These are phyloP conservation scores for Ennomos quercinarius DNA, from an alignment of 2,888 invertebrate genomes.

Conservation along the genomic window DNA sequence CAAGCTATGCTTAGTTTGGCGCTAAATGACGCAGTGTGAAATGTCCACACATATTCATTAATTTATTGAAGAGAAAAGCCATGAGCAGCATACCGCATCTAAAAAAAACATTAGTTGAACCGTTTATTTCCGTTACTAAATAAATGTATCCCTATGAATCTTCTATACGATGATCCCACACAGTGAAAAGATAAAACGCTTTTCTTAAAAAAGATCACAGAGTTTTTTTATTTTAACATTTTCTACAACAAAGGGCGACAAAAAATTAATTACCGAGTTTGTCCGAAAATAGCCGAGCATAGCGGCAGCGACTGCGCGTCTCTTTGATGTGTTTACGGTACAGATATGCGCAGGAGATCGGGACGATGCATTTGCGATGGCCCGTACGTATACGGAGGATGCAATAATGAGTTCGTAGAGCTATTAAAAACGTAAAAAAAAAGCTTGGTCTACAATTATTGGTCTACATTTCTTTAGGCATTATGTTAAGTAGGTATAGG, in stretches of 20 bases:
- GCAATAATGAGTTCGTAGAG: conserved; percentile 13
- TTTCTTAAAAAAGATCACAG: conserved; percentile 33
- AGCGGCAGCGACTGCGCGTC: conserved; percentile 49
- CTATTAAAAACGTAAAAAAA: too few species aligned
- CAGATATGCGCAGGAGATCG: conserved; percentile 30
- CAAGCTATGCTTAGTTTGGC: too few species aligned
- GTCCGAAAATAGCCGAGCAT: conserved; percentile 65
- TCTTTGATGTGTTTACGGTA: conserved; percentile 66
- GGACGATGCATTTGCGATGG: conserved; percentile 22
- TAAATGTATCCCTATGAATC: neutral
- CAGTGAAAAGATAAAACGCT: conserved; percentile 22
- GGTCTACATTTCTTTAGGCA: too few species aligned
- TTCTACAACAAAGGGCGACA: conserved; percentile 71
- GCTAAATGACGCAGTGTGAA: too few species aligned
- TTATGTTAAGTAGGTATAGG: too few species aligned
- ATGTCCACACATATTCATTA: too few species aligned
- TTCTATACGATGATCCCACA: conserved; percentile 17
- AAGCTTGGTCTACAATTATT: too few species aligned
- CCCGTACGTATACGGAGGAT: conserved; percentile 15
- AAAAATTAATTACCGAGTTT: conserved; percentile 73
- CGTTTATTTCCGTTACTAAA: too few species aligned
- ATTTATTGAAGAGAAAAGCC: too few species aligned
- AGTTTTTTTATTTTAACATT: conserved; percentile 39
- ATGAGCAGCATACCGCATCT: neutral
- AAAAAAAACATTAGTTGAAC: conserved; percentile 7